Conservation (phyloP, 2,888 invertebrate species). For the Andrena camellia region DNA sequence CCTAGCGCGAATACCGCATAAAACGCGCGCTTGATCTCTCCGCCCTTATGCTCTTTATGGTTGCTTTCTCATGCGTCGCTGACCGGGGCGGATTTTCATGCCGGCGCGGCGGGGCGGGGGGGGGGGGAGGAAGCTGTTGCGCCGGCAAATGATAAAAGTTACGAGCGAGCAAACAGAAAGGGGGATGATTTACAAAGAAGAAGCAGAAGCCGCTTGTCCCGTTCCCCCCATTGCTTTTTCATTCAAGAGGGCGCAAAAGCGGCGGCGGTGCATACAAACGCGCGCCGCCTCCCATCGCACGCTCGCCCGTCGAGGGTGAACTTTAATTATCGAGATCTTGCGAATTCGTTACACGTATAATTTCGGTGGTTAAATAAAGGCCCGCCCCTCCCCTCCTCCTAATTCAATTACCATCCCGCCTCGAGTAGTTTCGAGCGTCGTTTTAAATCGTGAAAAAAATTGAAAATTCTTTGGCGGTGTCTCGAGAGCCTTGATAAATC, state of each 20-base stretch:
- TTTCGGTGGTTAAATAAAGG: conserved; percentile 54
- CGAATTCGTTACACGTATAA: conserved; percentile 64
- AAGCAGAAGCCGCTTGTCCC: conserved; percentile 60
- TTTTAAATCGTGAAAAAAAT: no score
- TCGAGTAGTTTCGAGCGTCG: no score
- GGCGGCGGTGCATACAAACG: conserved; percentile 38
- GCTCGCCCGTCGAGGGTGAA: conserved; percentile 52
- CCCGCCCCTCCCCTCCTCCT: conserved; percentile 11
- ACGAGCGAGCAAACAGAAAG: conserved; percentile 66
- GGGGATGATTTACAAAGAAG: conserved; percentile 66
- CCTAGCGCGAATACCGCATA: conserved; percentile 12
- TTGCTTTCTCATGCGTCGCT: conserved; percentile 50
- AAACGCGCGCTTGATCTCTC: conserved; percentile 22
- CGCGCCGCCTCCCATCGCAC: conserved; percentile 21
- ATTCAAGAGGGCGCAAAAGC: conserved; percentile 66
- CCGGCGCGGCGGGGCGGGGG: conserved; percentile 13
- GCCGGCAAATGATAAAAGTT: conserved; percentile 66
- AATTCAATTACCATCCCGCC: background rate
- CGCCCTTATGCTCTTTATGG: conserved; percentile 45
- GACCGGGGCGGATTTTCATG: conserved; percentile 53
- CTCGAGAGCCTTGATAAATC: no score
- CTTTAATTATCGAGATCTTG: conserved; percentile 66
- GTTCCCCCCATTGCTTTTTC: conserved; percentile 54
- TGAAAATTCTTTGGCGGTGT: no score
- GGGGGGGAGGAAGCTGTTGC: conserved; percentile 55